Percentiles rank a stretch among this genome's conserved stretches.
phyloP scores from a whole-genome alignment of 2,888 invertebrate genomes.

The Ichneumon xanthorius region DNA sequence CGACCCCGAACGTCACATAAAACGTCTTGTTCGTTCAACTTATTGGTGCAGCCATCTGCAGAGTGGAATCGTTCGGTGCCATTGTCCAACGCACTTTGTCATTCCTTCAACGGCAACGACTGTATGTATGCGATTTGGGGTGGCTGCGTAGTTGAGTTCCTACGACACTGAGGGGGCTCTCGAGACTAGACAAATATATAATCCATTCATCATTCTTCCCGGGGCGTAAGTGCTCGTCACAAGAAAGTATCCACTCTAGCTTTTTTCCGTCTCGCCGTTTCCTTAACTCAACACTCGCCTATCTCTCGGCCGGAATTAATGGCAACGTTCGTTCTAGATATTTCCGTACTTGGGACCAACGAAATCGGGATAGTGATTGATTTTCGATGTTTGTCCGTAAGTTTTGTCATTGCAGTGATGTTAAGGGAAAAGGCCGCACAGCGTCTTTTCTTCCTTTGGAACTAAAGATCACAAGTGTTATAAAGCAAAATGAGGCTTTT shows the following conservation, averaged over 20 bases:
- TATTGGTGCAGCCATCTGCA: not conserved
- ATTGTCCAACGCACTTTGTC: constrained; percentile 8
- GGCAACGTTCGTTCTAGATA: constrained; percentile 17
- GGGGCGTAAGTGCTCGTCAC: constrained; percentile 53
- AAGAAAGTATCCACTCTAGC: constrained; percentile 4
- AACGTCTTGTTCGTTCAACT: not conserved
- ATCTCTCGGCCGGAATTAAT: constrained; percentile 28
- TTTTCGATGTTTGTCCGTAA: not conserved
- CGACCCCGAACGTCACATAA: not conserved
- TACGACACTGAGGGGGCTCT: constrained; percentile 38
- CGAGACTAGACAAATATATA: constrained; percentile 55
- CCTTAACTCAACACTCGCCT: constrained; percentile 47
- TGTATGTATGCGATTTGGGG: not conserved
- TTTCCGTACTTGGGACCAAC: not conserved
- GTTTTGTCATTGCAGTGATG: not conserved
- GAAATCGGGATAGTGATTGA: not conserved
- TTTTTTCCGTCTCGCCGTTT: constrained; percentile 38
- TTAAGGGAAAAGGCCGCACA: not conserved
- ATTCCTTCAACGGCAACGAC: not conserved
- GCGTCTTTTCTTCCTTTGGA: no score
- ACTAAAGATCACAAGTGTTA: no score
- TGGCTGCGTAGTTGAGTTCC: not conserved
- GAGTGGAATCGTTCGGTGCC: constrained; percentile 9
- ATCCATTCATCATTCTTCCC: constrained; percentile 60
- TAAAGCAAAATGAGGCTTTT: no score